Evolutionary conservation across 2,888 invertebrate genomes (phyloP), one percentile per base, ranked within the genome.

Genomic region (Dryocosmus kuriphilus): DNA sequence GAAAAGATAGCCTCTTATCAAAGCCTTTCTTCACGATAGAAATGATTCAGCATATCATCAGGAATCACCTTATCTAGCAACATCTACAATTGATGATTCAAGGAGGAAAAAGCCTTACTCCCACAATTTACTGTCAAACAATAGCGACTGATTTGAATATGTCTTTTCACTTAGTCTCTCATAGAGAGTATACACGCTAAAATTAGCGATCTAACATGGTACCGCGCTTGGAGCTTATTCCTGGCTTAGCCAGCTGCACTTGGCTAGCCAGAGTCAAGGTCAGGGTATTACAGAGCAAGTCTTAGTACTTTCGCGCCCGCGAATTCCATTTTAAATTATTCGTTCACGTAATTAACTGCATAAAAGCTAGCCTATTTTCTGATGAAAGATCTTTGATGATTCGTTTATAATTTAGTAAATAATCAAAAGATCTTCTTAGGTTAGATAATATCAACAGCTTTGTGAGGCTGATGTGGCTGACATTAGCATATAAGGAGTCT

Each of bases 191-290:
- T 83, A 84, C 83, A 83, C 85, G 88, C 90, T 91, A 91, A 90
- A 90, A 90, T 90, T 91, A 91, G 90, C 88, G 86, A 84, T 86
- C 88, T 87, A 89, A 87, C 90, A 87, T 88, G 87, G 87, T 88
- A 89, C 90, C 88, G 86, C 86, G 88, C 86, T 87, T 86, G 83
- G 84, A 86, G 86, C 88, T 89, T 90, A 90, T 90, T 90, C 90
- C 88, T 89, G 90, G 90, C 89, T 84, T 86, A 86, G 86, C 86
- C 86, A 87, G 88, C 88, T 87, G 89, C 73, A 61, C 88, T 89
- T 85, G 87, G 87, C 88, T 88, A 85, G 85, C 90, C 90, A 90
- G 89, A 90, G 90, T 90, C 90, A 90, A 90, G 90, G 90, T 89
- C 38, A 38, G 16, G 24, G 24, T 24, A 27, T 41, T 27, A 62